Conservation (phyloP, 2,888 invertebrate species). For the Synergus japonicus region DNA sequence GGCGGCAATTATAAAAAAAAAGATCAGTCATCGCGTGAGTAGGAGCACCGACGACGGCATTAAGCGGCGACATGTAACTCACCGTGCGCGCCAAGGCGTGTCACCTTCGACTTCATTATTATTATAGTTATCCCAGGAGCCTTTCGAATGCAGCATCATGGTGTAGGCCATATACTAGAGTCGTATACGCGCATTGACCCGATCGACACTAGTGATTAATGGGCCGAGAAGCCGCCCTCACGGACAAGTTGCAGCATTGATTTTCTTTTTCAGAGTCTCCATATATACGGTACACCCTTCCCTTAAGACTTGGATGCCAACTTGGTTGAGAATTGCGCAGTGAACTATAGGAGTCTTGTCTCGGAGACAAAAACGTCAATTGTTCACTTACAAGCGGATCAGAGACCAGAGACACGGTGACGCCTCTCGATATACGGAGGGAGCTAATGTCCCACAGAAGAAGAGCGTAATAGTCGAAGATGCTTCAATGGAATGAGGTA, state of each 20-base stretch:
- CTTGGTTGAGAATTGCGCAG: slow-evolving; percentile 15
- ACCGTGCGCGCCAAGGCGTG: slow-evolving; percentile 34
- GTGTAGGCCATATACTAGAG: slow-evolving; percentile 11
- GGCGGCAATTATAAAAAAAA: slow-evolving; percentile 31
- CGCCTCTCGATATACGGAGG: slow-evolving; percentile 14
- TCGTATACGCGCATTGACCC: slow-evolving; percentile 6
- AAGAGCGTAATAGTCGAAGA: neutral
- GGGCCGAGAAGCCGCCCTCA: slow-evolving; percentile 30
- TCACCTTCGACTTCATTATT: slow-evolving; percentile 36
- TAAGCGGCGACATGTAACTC: slow-evolving; percentile 33
- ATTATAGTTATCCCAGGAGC: slow-evolving; percentile 30
- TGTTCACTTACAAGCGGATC: slow-evolving; percentile 36
- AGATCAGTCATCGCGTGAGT: slow-evolving; percentile 35
- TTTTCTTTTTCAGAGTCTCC: slow-evolving; percentile 32
- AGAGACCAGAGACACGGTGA: neutral
- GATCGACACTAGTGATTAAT: slow-evolving; percentile 40
- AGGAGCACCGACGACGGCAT: slow-evolving; percentile 28
- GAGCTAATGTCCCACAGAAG: slow-evolving; percentile 11
- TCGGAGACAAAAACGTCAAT: slow-evolving; percentile 29
- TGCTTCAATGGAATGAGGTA: neutral
- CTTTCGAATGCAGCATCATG: slow-evolving; percentile 30
- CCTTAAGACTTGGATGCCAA: slow-evolving; percentile 19
- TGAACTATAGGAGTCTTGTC: neutral
- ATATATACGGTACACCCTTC: slow-evolving; percentile 32
- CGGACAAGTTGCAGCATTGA: slow-evolving; percentile 39